These are phyloP conservation scores for Limnothrissa miodon DNA, from an alignment of 2,113 vertebrate species.

Conservation along the genomic window DNA sequence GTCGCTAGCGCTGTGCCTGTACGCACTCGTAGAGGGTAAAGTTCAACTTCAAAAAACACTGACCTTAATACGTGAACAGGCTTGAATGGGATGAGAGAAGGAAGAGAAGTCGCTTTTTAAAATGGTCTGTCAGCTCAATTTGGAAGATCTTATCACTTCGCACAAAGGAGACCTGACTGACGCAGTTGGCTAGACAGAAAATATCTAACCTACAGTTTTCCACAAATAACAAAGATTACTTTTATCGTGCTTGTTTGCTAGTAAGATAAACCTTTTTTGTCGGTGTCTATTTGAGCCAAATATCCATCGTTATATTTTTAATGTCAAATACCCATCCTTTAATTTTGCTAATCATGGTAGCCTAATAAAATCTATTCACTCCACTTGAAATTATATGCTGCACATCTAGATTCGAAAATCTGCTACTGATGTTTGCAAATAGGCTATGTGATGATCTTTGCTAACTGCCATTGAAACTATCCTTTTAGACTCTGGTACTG, in stretches of 20 bases:
- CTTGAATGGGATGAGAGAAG: neutral
- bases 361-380: neutral
- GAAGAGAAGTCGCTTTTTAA: neutral
- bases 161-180: neutral
- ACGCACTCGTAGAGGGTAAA: neutral
- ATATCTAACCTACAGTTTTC: neutral
- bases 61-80: neutral
- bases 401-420: neutral
- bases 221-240: neutral
- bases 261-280: too few species aligned
- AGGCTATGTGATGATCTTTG: neutral
- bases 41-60: conserved; percentile 6
- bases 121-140: neutral
- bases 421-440: neutral
- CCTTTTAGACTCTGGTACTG: neutral
- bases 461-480: neutral
- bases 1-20: neutral
- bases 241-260: too few species aligned
- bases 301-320: too few species aligned
- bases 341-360: too few species aligned
- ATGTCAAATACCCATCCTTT: too few species aligned
- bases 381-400: neutral
- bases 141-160: neutral
- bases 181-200: neutral
- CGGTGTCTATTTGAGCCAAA: neutral